These are phyloP conservation scores for Puma concolor DNA, from an alignment of 2,113 vertebrate genomes.

Conservation along the genomic window DNA sequence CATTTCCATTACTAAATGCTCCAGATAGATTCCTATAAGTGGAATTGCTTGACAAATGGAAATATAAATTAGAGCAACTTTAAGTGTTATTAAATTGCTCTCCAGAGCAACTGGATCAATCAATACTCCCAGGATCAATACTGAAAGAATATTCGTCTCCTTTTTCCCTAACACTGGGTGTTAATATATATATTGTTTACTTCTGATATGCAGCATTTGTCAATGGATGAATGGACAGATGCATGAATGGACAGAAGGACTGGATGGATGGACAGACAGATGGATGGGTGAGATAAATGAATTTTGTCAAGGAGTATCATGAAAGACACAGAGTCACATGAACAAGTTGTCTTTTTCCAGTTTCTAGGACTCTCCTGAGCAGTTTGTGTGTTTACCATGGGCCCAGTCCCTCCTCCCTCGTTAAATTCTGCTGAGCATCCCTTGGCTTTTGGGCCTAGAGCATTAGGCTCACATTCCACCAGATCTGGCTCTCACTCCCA, in stretches of 20 bases:
- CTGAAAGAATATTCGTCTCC: neutral
- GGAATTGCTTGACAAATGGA: neutral
- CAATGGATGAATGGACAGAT: neutral
- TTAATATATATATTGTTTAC: neutral
- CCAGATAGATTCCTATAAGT: neutral
- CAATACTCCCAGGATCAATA: neutral
- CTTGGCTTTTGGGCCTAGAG: neutral
- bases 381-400: neutral
- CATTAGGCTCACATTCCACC: neutral
- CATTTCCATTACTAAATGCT: neutral
- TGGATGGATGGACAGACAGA: neutral
- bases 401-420: neutral
- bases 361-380: neutral
- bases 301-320: neutral
- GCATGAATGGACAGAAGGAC: neutral
- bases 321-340: neutral
- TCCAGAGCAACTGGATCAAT: neutral
- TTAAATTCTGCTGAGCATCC: neutral
- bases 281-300: neutral
- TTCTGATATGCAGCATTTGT: too few species aligned
- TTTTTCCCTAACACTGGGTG: neutral
- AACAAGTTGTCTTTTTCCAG: neutral
- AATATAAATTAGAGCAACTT: neutral
- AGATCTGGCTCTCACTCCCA: neutral
- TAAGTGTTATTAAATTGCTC: constrained; percentile 1